These are phyloP conservation scores for Thelaira solivaga DNA, from an alignment of 2,888 invertebrate species.

Conservation along the genomic window DNA sequence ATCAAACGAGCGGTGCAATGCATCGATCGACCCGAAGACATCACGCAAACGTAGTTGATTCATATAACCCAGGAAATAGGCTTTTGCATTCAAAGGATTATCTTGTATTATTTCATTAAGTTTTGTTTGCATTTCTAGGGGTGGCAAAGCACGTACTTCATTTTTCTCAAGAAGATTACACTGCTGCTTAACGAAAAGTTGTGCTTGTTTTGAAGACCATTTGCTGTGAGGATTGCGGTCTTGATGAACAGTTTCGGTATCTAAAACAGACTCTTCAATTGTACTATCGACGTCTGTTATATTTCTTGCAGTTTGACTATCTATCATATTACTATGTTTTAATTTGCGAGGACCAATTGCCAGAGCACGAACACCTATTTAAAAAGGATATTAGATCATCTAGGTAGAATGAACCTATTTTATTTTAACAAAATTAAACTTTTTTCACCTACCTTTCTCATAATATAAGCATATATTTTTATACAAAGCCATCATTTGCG, in stretches of 20 bases:
- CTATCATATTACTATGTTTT: slow-evolving; percentile 1
- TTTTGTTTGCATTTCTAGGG: slow-evolving; percentile 84
- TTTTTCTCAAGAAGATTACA: slow-evolving; percentile 88
- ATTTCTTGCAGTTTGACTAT: slow-evolving; percentile 42
- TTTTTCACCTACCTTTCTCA: slow-evolving; percentile 76
- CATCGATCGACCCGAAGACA: slow-evolving; percentile 80
- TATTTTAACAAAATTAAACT: too few species aligned
- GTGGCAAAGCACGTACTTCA: slow-evolving; percentile 87
- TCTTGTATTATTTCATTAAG: slow-evolving; percentile 76
- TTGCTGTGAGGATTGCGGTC: slow-evolving; percentile 79
- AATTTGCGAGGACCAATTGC: slow-evolving; percentile 67
- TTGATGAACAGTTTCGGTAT: slow-evolving; percentile 66
- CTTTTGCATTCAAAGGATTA: slow-evolving; percentile 74
- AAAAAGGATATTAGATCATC: too few species aligned
- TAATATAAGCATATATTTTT: slow-evolving; percentile 85
- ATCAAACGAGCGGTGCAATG: slow-evolving; percentile 82
- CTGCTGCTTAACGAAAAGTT: slow-evolving; percentile 92
- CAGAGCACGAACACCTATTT: slow-evolving; percentile 69
- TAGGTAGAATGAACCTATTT: too few species aligned
- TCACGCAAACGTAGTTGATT: slow-evolving; percentile 93
- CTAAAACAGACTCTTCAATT: slow-evolving; percentile 64
- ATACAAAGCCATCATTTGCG: slow-evolving; percentile 86
- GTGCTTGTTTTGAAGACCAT: slow-evolving; percentile 93
- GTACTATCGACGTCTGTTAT: slow-evolving; percentile 52
- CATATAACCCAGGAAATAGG: slow-evolving; percentile 91